These are phyloP conservation scores for Scartelaos histophorus DNA, from an alignment of 2,113 vertebrate species.

Conservation along the genomic window DNA sequence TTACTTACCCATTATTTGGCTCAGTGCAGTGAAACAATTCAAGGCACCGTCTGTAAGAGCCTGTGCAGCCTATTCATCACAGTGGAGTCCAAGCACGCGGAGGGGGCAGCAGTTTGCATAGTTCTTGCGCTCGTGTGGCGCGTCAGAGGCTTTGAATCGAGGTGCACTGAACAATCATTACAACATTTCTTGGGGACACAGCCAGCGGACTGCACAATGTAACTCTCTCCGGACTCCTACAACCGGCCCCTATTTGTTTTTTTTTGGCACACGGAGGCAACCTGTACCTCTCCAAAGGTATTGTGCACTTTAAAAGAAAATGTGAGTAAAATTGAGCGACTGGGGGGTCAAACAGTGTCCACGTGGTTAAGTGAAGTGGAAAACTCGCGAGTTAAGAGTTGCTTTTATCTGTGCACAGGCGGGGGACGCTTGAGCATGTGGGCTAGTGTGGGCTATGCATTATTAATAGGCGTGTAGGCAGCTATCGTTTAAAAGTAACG, in stretches of 20 bases:
- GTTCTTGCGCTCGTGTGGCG: conserved; percentile 25
- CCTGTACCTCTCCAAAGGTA: conserved; percentile 48
- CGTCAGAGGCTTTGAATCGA: conserved; percentile 53
- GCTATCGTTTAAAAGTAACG: conserved; percentile 39
- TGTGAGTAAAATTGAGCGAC: not conserved
- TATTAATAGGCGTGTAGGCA: conserved; percentile 68
- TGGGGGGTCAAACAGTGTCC: not conserved
- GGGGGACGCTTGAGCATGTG: conserved; percentile 31
- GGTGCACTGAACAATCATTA: conserved; percentile 41
- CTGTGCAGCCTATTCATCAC: not conserved
- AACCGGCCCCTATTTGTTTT: conserved; percentile 29
- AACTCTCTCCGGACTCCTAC: conserved; percentile 22
- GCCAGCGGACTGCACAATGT: conserved; percentile 40
- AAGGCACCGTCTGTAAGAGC: not conserved
- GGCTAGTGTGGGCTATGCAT: conserved; percentile 53
- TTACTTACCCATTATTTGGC: not conserved
- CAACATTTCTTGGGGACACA: conserved; percentile 56
- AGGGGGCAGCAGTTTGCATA: conserved; percentile 12
- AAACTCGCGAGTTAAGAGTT: conserved; percentile 32
- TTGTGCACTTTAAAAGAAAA: conserved; percentile 27
- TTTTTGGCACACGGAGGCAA: conserved; percentile 16
- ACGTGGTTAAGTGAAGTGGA: conserved; percentile 8
- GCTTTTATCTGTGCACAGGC: conserved; percentile 42
- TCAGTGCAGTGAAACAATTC: not conserved
- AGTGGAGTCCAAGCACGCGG: not conserved